Conservation (phyloP, 2,113 vertebrate genomes). For the Vidua chalybeata region DNA sequence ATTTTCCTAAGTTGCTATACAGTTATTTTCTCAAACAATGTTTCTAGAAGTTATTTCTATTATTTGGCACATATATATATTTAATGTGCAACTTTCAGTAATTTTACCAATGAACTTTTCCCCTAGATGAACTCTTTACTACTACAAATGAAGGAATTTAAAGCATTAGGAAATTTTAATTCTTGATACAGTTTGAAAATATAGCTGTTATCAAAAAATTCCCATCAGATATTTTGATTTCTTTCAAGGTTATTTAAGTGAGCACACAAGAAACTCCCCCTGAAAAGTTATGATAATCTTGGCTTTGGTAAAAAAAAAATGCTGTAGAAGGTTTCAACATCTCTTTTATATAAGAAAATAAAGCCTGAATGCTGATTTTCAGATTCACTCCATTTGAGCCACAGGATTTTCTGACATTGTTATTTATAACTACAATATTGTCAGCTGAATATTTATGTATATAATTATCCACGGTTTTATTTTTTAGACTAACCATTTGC, state of each 20-base stretch:
- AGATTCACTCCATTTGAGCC: conserved; percentile 34
- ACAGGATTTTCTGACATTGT: neutral
- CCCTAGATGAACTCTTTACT: neutral
- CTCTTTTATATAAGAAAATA: conserved; percentile 3
- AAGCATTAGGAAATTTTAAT: neutral
- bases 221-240: neutral
- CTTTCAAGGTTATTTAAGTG: conserved; percentile 10
- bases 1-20: neutral
- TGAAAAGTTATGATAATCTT: neutral
- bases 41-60: neutral
- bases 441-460: neutral
- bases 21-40: neutral
- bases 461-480: neutral
- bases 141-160: neutral
- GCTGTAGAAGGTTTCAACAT: neutral
- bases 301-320: conserved; percentile 3
- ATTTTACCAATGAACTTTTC: neutral
- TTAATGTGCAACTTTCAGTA: neutral
- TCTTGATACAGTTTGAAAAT: neutral
- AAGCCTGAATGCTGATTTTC: conserved; percentile 28
- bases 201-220: neutral
- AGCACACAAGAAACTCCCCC: neutral
- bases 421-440: conserved; percentile 9
- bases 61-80: neutral
- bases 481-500: conserved; percentile 27